Base-by-base conservation (phyloP, 2,797 vertebrate genomes). In the Schizothorax lantsangensis region DNA sequence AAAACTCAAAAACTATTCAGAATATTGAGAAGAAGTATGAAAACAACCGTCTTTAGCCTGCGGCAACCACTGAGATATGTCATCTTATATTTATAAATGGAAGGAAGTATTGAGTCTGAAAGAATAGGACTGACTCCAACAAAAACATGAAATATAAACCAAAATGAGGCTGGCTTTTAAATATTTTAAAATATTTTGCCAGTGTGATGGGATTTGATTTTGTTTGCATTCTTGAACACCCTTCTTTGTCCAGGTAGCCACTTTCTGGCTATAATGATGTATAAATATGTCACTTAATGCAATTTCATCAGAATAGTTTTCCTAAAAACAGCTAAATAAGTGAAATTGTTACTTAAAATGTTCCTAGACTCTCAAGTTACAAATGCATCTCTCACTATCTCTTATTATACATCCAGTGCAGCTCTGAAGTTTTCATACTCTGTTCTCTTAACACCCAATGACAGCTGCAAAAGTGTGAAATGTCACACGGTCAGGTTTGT, bases 401-500 rank as follows among this genome's bases (percentile, higher is more conserved):
- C 66, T 71, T 12, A 59, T 62, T 59, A 21, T 33, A 79, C 52
- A 74, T 49, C 81, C 23, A 62, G 54, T 80, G 66, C 19, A 7
- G 30, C 43, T 62, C 52, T 62, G 33, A 81, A 64, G 79, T 73
- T 74, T 74, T 86, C 21, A 52, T 81, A 33, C 43, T 77, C 71
- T 69, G 78, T 59, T 52, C 33, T 45, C 47, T 81, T 75, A 75
- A 66, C 77, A 87, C 79, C 71, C 33, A 64, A 30, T 57, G 79
- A 77, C 83, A 82, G 71, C 52, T 71, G 73, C 23, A 59, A 69
- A 85, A 57, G 64, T 81, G 72, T 85, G 79, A 69, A 75, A 75
- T 72, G 72, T 84, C 83, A 88, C 64, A 75, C 38, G 47, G 86
- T 71, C 82, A 84, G 82, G 75, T 87, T 30, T 79, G 82, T 74